These are phyloP conservation scores for Clarias batrachus DNA, from an alignment of 2,113 vertebrate species.

Conservation along the genomic window DNA sequence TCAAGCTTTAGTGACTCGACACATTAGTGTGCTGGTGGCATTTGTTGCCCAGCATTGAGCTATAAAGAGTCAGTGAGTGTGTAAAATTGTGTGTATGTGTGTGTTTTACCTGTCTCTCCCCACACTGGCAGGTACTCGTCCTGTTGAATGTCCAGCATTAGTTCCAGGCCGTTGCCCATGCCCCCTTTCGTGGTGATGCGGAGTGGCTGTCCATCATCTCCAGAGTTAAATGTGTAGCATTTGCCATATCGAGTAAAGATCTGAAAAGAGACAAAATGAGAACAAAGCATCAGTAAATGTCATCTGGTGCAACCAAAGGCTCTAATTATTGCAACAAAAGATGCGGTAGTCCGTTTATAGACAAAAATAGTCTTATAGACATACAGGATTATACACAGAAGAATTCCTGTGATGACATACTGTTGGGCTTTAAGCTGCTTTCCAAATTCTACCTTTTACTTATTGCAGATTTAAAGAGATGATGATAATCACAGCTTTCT, in stretches of 20 bases:
- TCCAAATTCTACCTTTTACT: not conserved
- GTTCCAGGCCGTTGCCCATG: slow-evolving; percentile 94
- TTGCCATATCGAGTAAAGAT: slow-evolving; percentile 98
- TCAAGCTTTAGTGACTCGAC: not conserved
- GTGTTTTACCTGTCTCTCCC: slow-evolving; percentile 90
- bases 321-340: not conserved
- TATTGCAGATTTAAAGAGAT: not conserved
- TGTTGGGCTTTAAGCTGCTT: not conserved
- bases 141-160: slow-evolving; percentile 98
- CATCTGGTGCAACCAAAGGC: not conserved
- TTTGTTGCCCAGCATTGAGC: not conserved
- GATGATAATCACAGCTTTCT: no score
- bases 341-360: not conserved
- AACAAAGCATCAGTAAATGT: not conserved
- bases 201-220: slow-evolving; percentile 84
- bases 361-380: not conserved
- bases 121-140: slow-evolving; percentile 96
- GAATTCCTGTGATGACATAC: not conserved
- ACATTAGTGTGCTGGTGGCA: not conserved
- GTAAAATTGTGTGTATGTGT: not conserved
- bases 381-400: not conserved
- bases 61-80: not conserved
- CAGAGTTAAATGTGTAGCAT: slow-evolving; percentile 97
- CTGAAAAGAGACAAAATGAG: slow-evolving; percentile 68
- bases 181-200: slow-evolving; percentile 93